phyloP scores from a whole-genome alignment of 2,113 vertebrate genomes.

The Phoenicopterus ruber region DNA sequence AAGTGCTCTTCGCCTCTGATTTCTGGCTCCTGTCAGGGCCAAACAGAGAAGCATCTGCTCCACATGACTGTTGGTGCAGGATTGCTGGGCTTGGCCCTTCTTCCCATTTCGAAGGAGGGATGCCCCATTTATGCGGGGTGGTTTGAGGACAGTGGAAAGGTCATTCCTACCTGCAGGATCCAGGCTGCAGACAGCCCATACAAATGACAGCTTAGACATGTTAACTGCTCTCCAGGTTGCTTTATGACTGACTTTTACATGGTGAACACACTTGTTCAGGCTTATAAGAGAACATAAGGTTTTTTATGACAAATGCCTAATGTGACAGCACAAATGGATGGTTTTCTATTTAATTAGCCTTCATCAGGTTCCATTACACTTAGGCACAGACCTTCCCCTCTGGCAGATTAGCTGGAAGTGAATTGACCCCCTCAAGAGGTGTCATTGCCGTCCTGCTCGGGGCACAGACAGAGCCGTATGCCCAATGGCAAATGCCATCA shows the following conservation, averaged over 20 bases:
- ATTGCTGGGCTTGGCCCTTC: not conserved
- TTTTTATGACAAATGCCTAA: constrained; percentile 34
- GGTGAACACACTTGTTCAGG: constrained; percentile 2
- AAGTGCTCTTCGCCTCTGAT: not conserved
- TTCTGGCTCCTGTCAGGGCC: not conserved
- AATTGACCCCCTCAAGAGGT: not conserved
- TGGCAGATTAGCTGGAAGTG: not conserved
- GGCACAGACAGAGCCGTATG: not conserved
- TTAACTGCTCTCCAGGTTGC: not conserved
- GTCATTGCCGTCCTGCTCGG: fast-evolving
- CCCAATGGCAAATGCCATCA: not conserved
- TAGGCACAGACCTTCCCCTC: not conserved
- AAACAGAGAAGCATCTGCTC: not conserved
- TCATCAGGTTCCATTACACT: not conserved
- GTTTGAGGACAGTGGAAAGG: constrained; percentile 14
- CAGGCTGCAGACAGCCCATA: not conserved
- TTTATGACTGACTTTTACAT: constrained; percentile 6
- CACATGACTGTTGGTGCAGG: not conserved
- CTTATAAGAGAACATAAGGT: constrained; percentile 17
- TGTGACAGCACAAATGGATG: constrained; percentile 8
- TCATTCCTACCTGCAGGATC: not conserved
- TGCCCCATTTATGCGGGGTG: not conserved
- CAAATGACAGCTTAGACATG: not conserved
- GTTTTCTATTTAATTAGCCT: constrained; percentile 35
- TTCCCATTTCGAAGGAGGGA: not conserved